These are phyloP conservation scores for Danaus plexippus DNA, from an alignment of 1,140 invertebrate genomes.

Conservation along the genomic window DNA sequence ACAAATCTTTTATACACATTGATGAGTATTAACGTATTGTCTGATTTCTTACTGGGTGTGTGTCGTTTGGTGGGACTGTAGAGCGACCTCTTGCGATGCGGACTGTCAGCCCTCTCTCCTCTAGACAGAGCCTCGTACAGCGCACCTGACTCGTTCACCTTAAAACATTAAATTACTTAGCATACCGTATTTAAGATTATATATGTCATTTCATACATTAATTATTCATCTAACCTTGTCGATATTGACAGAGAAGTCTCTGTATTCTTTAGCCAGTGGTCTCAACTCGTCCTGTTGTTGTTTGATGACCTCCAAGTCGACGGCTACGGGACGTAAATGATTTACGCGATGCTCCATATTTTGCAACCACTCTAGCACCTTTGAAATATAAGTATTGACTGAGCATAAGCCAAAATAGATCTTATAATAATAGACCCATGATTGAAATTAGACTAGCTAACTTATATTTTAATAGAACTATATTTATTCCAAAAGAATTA, in stretches of 20 bases:
- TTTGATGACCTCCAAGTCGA: constrained; percentile 88
- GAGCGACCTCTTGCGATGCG: constrained; percentile 74
- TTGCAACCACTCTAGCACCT: constrained; percentile 88
- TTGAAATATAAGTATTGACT: too few relatives aligned
- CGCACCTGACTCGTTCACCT: constrained; percentile 89
- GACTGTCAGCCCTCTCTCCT: constrained; percentile 82
- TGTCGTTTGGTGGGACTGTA: constrained; percentile 84
- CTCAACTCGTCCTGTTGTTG: constrained; percentile 89
- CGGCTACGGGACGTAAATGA: constrained; percentile 84
- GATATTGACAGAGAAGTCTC: constrained; percentile 87
- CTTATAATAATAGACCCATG: too few relatives aligned
- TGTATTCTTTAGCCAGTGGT: constrained; percentile 91
- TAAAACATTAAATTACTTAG: not conserved
- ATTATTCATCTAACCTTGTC: constrained; percentile 77
- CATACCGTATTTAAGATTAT: not conserved
- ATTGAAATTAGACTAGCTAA: too few relatives aligned
- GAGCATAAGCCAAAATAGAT: too few relatives aligned
- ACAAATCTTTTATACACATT: too few relatives aligned
- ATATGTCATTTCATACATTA: not conserved
- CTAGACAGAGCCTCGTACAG: constrained; percentile 86
- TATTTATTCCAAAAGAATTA: too few relatives aligned
- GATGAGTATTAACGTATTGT: too few relatives aligned
- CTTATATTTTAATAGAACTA: too few relatives aligned
- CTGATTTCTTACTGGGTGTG: constrained; percentile 67
- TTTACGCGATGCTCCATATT: constrained; percentile 82